Percentiles rank a stretch among this genome's conserved stretches.
Conservation (phyloP, 2,888 invertebrate species). For the Ashinkailepas kermadecensis region DNA sequence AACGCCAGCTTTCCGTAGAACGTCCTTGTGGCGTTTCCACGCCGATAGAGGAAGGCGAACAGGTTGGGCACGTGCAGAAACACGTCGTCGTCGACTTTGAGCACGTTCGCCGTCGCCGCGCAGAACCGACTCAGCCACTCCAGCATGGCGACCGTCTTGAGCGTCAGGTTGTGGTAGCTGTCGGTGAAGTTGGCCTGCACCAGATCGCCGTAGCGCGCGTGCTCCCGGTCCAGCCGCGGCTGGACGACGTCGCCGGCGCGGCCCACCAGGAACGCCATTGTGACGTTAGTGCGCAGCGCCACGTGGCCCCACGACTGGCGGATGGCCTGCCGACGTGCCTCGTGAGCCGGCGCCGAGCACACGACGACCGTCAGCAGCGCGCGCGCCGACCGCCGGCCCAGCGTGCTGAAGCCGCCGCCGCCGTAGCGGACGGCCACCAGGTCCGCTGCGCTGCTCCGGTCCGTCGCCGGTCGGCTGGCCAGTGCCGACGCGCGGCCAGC, state of each 20-base stretch:
- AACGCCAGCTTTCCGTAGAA: conserved; percentile 75
- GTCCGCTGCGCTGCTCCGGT: too few relatives aligned
- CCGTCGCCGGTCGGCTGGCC: too few relatives aligned
- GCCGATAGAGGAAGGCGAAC: conserved; percentile 54
- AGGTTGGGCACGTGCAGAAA: conserved; percentile 72
- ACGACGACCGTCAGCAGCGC: conserved; percentile 58
- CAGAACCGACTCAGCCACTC: conserved; percentile 75
- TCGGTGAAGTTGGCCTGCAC: conserved; percentile 65
- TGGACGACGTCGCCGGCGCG: conserved; percentile 42
- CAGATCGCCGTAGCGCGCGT: conserved; percentile 65
- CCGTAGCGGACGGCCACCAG: too few relatives aligned
- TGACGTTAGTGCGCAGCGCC: conserved; percentile 53
- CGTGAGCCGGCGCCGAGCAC: conserved; percentile 65
- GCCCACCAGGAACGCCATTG: conserved; percentile 61
- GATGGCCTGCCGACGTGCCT: conserved; percentile 62
- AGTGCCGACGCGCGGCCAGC: too few relatives aligned
- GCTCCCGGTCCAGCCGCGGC: conserved; percentile 49
- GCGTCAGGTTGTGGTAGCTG: conserved; percentile 71
- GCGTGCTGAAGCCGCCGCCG: too few relatives aligned
- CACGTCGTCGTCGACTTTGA: conserved; percentile 85
- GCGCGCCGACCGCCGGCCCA: conserved; percentile 36
- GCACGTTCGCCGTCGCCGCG: conserved; percentile 61
- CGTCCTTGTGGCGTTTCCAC: conserved; percentile 39
- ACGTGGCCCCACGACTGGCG: conserved; percentile 74
- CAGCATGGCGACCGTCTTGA: conserved; percentile 72